These are phyloP conservation scores for Atherinosoma microstoma DNA, from an alignment of 2,797 vertebrate species.

Conservation along the genomic window DNA sequence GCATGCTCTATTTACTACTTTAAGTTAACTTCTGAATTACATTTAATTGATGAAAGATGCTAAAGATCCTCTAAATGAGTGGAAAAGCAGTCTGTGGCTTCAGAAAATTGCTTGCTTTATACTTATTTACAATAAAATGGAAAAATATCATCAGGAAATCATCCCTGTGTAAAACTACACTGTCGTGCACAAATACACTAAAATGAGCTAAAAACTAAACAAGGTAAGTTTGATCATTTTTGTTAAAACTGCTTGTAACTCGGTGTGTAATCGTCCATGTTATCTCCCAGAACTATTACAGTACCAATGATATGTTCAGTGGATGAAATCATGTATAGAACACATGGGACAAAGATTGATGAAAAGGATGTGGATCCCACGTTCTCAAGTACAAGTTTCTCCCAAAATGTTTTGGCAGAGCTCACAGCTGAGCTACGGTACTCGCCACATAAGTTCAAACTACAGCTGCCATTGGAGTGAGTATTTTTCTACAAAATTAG, in stretches of 20 bases:
- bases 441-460: neutral
- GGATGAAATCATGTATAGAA: neutral
- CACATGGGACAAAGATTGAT: neutral
- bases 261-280: neutral
- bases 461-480: neutral
- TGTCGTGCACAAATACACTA: neutral
- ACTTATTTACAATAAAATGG: neutral
- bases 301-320: neutral
- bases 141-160: neutral
- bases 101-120: neutral
- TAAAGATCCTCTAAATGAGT: neutral
- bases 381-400: neutral
- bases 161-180: neutral
- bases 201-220: neutral
- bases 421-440: neutral
- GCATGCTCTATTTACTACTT: neutral
- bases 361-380: neutral
- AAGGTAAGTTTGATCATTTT: neutral
- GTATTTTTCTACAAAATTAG: neutral
- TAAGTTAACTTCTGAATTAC: neutral
- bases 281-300: neutral
- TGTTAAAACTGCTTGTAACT: neutral
- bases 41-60: neutral
- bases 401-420: neutral
- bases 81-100: neutral